These are phyloP conservation scores for Stegana nigrithorax DNA, from an alignment of 2,888 invertebrate species.

Conservation along the genomic window DNA sequence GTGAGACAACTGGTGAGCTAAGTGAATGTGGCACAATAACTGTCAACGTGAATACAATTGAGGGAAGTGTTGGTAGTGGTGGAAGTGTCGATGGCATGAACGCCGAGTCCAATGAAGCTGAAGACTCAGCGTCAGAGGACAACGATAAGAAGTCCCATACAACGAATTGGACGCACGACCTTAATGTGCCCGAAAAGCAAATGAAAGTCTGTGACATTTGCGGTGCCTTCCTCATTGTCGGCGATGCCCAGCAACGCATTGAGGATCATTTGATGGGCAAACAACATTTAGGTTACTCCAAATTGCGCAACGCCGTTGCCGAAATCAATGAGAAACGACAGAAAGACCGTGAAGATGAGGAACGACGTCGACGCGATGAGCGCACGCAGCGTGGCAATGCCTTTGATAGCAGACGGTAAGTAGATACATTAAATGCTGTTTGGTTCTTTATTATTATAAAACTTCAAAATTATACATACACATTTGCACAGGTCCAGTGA, in stretches of 20 bases:
- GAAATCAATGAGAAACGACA: constrained; percentile 75
- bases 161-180: constrained; percentile 78
- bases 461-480: background rate
- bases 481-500: constrained; percentile 36
- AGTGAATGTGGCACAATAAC: too few species aligned
- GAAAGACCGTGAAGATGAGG: constrained; percentile 74
- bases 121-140: constrained; percentile 15
- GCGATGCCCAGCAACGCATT: constrained; percentile 96
- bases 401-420: constrained; percentile 52
- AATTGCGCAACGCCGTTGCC: constrained; percentile 77
- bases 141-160: constrained; percentile 45
- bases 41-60: too few species aligned
- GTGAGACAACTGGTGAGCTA: constrained; percentile 28
- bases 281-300: constrained; percentile 92
- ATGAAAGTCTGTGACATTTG: constrained; percentile 99
- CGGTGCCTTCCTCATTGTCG: constrained; percentile 98
- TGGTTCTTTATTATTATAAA: background rate
- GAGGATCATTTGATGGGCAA: constrained; percentile 99
- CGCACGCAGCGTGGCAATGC: constrained; percentile 48
- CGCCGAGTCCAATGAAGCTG: constrained; percentile 25
- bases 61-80: constrained; percentile 25
- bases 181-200: constrained; percentile 93
- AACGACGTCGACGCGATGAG: constrained; percentile 63
- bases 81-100: background rate
- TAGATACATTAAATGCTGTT: background rate